Conservation (phyloP, 2,797 vertebrate species). For the Pseudotriccus pelzelni region DNA sequence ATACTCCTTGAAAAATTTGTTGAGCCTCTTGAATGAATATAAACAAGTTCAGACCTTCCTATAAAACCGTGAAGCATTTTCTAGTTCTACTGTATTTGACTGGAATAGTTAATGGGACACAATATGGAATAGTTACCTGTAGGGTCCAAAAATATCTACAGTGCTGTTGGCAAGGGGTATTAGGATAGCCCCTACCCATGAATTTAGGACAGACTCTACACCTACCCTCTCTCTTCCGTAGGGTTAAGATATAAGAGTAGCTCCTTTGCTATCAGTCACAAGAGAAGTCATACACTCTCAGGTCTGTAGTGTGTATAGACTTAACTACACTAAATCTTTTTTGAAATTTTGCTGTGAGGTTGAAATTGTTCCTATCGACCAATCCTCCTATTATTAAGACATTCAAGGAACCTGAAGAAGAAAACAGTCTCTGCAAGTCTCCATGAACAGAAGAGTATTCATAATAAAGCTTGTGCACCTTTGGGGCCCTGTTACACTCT, state of each 20-base stretch:
- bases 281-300: not conserved
- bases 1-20: not conserved
- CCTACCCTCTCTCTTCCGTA: not conserved
- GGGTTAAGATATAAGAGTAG: not conserved
- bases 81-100: not conserved
- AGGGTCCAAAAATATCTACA: not conserved
- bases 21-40: not conserved
- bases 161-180: not conserved
- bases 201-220: not conserved
- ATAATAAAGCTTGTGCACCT: not conserved
- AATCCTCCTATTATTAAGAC: not conserved
- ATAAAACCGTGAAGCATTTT: not conserved
- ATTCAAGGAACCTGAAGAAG: not conserved
- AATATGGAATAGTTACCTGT: not conserved
- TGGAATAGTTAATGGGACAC: not conserved
- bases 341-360: not conserved
- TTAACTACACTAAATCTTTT: not conserved
- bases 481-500: not conserved
- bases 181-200: not conserved
- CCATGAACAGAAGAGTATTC: not conserved
- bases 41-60: not conserved
- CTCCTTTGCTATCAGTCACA: not conserved
- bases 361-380: not conserved
- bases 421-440: not conserved
- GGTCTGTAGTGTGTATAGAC: not conserved